phyloP scores from a whole-genome alignment of 2,888 invertebrate species.

The Temnothorax rugatulus region DNA sequence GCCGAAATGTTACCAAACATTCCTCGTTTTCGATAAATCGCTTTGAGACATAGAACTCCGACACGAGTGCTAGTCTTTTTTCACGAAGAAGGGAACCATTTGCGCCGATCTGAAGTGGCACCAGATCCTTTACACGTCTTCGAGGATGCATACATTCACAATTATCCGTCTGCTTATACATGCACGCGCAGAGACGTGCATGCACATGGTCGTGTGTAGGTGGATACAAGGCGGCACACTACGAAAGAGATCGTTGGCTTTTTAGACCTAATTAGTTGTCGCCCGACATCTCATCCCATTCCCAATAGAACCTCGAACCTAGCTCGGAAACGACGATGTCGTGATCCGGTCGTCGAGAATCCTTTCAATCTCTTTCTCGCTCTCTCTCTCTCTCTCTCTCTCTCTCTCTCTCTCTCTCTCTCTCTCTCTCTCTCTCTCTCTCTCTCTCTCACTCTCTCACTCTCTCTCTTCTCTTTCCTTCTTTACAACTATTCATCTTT shows the following conservation, averaged over 20 bases:
- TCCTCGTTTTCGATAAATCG: constrained; percentile 28
- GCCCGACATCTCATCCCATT: constrained; percentile 82
- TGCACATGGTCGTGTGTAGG: background rate
- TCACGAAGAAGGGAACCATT: constrained; percentile 18
- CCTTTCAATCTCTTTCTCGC: constrained; percentile 46
- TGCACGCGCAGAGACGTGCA: background rate
- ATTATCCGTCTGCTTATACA: background rate
- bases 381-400: background rate
- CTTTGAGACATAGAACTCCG: background rate
- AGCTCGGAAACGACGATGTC: background rate
- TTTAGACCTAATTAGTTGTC: constrained; percentile 86
- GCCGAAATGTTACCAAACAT: constrained; percentile 9
- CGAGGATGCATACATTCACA: constrained; percentile 9
- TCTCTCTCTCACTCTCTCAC: too few species aligned
- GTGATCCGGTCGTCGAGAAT: constrained; percentile 38
- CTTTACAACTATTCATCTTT: background rate
- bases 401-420: too few species aligned
- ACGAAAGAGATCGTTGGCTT: constrained; percentile 79
- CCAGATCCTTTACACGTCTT: constrained; percentile 50
- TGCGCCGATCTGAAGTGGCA: constrained; percentile 69
- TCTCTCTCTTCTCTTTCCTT: constrained; percentile 23
- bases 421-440: constrained; percentile 31
- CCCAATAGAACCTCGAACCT: constrained; percentile 29
- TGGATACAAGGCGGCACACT: constrained; percentile 72
- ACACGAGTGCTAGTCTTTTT: constrained; percentile 33